Evolutionary conservation across 2,797 vertebrate species (phyloP).

Genomic region (Anableps anableps): DNA sequence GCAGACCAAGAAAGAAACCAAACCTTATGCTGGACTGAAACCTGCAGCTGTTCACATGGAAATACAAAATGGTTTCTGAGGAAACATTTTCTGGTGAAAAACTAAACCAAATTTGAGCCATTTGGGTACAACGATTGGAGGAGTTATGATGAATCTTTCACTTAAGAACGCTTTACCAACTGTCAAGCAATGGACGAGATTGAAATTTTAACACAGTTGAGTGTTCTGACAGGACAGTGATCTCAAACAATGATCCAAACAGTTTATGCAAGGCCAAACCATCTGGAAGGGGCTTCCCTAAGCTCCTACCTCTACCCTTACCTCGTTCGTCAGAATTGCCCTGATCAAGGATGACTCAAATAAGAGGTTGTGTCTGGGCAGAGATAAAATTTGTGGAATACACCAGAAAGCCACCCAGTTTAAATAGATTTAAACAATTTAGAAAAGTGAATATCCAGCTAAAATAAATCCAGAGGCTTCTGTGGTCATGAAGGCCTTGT

Average conservation of each 20-base stretch:
- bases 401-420: background rate
- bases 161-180: background rate
- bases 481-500: background rate
- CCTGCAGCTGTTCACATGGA: background rate
- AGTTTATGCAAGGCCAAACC: background rate
- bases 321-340: too few relatives aligned
- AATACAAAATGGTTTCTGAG: background rate
- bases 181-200: background rate
- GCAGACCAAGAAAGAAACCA: background rate
- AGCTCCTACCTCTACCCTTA: background rate
- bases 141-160: background rate
- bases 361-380: background rate
- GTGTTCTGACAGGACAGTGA: background rate
- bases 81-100: background rate
- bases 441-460: background rate
- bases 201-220: background rate
- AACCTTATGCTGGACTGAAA: too few relatives aligned
- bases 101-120: background rate
- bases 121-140: background rate
- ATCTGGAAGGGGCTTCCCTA: background rate
- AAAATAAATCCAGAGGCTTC: background rate
- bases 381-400: background rate
- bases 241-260: background rate
- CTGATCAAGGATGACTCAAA: background rate
- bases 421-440: background rate